Evolutionary conservation across 2,113 vertebrate genomes (phyloP).

Genomic region (Struthidea cinerea): DNA sequence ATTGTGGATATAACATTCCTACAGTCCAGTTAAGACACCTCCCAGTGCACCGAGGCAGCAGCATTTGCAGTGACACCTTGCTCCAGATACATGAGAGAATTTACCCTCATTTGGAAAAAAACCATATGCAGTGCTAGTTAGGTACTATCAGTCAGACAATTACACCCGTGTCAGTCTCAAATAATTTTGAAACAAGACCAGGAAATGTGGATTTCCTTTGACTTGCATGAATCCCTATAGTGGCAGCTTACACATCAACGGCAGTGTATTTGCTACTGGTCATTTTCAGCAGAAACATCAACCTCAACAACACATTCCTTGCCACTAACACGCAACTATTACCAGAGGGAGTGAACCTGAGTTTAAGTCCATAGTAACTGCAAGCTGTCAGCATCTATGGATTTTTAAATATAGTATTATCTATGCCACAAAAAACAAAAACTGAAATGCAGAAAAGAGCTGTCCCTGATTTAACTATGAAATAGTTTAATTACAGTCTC

Average conservation of each 20-base stretch:
- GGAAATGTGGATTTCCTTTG: not conserved
- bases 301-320: not conserved
- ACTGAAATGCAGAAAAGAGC: not conserved
- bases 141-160: not conserved
- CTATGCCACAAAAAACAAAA: not conserved
- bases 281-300: not conserved
- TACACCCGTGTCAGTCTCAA: not conserved
- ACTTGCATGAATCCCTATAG: not conserved
- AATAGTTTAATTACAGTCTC: not conserved
- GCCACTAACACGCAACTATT: not conserved
- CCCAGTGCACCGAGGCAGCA: not conserved
- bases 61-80: not conserved
- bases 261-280: fast-evolving
- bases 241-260: not conserved
- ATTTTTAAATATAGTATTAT: not conserved
- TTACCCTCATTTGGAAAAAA: not conserved
- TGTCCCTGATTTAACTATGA: not conserved
- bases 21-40: not conserved
- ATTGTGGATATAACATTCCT: fast-evolving
- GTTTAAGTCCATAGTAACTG: not conserved
- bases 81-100: not conserved
- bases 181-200: not conserved
- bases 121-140: fast-evolving
- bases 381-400: not conserved
- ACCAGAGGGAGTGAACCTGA: not conserved